A percentile compares a stretch with the other conserved stretches of the same genome.
Evolutionary conservation across 1,140 invertebrate species (phyloP).

Genomic region (Zaprionus nigranus): DNA sequence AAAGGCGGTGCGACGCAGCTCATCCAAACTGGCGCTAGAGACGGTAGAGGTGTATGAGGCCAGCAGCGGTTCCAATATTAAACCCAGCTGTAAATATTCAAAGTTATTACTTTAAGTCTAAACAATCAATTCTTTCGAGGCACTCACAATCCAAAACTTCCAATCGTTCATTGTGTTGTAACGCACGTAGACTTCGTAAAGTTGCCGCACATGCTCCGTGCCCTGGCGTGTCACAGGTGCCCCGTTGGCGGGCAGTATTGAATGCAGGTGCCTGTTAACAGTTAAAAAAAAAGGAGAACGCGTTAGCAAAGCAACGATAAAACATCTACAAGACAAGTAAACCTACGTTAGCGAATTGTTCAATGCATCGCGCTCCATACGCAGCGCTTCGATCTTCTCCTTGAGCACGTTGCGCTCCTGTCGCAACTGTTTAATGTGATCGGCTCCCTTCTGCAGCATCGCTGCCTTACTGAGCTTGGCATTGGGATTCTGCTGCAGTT

Average conservation of each 20-base stretch:
- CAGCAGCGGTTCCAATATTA: constrained; percentile 94
- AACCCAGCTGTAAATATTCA: constrained; percentile 90
- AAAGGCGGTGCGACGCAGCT: constrained; percentile 95
- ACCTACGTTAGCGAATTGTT: constrained; percentile 92
- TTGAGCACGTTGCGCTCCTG: constrained; percentile 93
- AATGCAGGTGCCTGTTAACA: constrained; percentile 92
- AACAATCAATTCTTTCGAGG: not conserved
- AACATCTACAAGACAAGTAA: not conserved
- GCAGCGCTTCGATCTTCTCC: constrained; percentile 94
- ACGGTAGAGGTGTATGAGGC: constrained; percentile 95
- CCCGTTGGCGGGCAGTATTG: constrained; percentile 97
- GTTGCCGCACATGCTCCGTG: constrained; percentile 96
- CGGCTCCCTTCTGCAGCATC: constrained; percentile 98
- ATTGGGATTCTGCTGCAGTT: constrained; percentile 95
- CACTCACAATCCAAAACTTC: constrained; percentile 98
- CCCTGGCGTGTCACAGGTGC: constrained; percentile 95
- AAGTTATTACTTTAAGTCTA: not conserved
- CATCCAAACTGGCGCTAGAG: constrained; percentile 95
- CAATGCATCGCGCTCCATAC: constrained; percentile 94
- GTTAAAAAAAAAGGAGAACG: not conserved
- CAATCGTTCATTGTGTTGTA: constrained; percentile 95
- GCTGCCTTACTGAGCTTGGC: constrained; percentile 98
- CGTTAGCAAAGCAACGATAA: not conserved
- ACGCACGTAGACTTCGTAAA: constrained; percentile 96
- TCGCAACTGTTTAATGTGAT: constrained; percentile 96